Evolutionary conservation across 2,888 invertebrate genomes (phyloP).

Genomic region (Hofmannophila pseudospretella): DNA sequence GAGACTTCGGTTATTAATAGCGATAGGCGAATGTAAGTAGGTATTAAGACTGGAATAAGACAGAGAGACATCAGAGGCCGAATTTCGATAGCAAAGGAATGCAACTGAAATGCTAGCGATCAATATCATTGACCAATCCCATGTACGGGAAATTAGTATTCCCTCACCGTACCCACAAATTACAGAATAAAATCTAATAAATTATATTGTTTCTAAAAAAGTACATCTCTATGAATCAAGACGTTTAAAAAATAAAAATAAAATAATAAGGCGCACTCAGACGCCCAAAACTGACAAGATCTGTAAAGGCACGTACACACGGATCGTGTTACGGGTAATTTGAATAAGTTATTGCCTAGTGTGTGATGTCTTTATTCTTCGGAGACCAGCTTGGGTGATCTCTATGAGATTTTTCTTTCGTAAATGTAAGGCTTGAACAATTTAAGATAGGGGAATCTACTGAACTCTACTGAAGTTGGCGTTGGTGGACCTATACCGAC

Average conservation of each 20-base stretch:
- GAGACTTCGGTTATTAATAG: too few relatives aligned
- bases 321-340: constrained; percentile 60
- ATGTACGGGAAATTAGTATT: too few relatives aligned
- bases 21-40: too few relatives aligned
- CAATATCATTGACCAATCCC: too few relatives aligned
- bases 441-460: too few relatives aligned
- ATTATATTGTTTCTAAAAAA: constrained; percentile 6
- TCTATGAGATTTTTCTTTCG: not conserved
- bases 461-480: too few relatives aligned
- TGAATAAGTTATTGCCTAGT: constrained; percentile 57
- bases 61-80: too few relatives aligned
- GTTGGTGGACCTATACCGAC: too few relatives aligned
- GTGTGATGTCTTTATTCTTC: constrained; percentile 65
- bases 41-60: too few relatives aligned
- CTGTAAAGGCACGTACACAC: constrained; percentile 50
- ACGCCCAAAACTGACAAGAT: constrained; percentile 18
- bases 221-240: constrained; percentile 8
- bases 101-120: too few relatives aligned
- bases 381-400: constrained; percentile 4
- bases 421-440: too few relatives aligned
- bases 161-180: not conserved
- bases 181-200: not conserved
- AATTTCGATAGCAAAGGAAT: too few relatives aligned
- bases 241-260: constrained; percentile 5
- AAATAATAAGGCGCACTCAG: constrained; percentile 4